phyloP scores from a whole-genome alignment of 2,888 invertebrate species.

The Eudasyphora cyanicolor region DNA sequence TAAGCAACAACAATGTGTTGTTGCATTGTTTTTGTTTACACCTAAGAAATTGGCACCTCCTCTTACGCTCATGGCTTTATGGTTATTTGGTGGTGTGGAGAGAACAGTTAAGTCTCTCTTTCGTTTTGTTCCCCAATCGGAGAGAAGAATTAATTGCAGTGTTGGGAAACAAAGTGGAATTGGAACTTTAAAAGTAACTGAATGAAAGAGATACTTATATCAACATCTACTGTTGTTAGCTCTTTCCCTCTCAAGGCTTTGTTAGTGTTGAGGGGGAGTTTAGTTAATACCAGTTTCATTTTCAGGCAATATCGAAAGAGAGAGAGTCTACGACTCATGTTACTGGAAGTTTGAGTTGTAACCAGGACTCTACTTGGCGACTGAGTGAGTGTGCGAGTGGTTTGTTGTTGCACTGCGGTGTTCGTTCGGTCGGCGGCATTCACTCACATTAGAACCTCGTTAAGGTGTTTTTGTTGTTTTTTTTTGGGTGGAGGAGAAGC shows the following conservation, averaged over 20 bases:
- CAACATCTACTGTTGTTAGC: background rate
- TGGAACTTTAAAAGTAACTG: slow-evolving; percentile 30
- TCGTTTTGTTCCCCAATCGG: too few species aligned
- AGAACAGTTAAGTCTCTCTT: background rate
- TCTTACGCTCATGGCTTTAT: background rate
- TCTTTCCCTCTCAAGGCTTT: slow-evolving; percentile 50
- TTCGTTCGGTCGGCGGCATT: background rate
- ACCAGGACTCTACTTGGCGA: slow-evolving; percentile 51
- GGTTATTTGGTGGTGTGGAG: background rate
- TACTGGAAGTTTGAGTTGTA: background rate
- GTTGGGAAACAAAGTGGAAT: slow-evolving; percentile 47
- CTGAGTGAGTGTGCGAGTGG: slow-evolving; percentile 50
- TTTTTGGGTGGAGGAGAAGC: slow-evolving; percentile 32
- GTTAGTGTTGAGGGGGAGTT: slow-evolving; percentile 21
- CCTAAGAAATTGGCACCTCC: background rate
- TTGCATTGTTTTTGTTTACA: slow-evolving; percentile 2
- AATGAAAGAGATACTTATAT: slow-evolving; percentile 21
- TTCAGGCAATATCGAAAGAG: too few species aligned
- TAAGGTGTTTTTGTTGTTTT: slow-evolving; percentile 8
- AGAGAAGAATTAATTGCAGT: slow-evolving; percentile 28
- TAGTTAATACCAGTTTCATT: background rate
- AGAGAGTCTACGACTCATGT: background rate
- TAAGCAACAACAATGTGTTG: background rate
- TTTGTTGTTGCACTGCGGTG: background rate
- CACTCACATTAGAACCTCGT: slow-evolving; percentile 47